Evolutionary conservation across 2,797 vertebrate species (phyloP), one percentile per base, ranked within the genome.

Genomic region (Fratercula arctica): DNA sequence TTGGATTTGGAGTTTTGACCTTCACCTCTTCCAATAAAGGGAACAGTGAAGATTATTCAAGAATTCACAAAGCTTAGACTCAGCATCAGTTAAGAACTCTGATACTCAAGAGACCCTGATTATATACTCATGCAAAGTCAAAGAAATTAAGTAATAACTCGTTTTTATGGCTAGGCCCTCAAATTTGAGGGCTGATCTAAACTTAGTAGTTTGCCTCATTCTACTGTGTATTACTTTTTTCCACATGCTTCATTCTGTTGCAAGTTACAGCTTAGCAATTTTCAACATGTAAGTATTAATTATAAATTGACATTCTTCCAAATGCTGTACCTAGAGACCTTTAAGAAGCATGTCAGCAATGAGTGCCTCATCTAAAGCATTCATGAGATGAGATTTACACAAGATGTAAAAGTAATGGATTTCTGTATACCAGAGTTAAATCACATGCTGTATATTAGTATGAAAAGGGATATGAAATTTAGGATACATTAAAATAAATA

Each of bases 251-350:
- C 59, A 25, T 75, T 84, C 73, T 53, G 70, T 67, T 85, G 56
- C 60, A 73, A 81, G 59, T 41, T 88, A 75, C 39, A 84, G 39
- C 69, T 85, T 59, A 35, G 76, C 23, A 7, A 72, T 81, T 91
- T 94, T 91, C 46, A 78, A 80, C 73, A 66, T 56, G 59, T 67
- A 85, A 75, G 45, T 57, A 83, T 57, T 92, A 90, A 94, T 84
- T 93, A 89, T 72, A 87, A 92, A 84, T 46, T 69, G 66, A 84
- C 39, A 37, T 95, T 90, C 66, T 88, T 84, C 63, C 76, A 93
- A 93, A 84, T 46, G 20, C 31, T 73, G 6, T 61, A 86, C 29
- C 53, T 70, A 75, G 61, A 85, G 68, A 89, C 56, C 46, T 80
- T 80, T 82, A 89, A 91, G 78, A 45, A 87, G 37, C 61, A 59